These are phyloP conservation scores for Trichoplusia ni DNA, from an alignment of 1,140 invertebrate species.

Conservation along the genomic window DNA sequence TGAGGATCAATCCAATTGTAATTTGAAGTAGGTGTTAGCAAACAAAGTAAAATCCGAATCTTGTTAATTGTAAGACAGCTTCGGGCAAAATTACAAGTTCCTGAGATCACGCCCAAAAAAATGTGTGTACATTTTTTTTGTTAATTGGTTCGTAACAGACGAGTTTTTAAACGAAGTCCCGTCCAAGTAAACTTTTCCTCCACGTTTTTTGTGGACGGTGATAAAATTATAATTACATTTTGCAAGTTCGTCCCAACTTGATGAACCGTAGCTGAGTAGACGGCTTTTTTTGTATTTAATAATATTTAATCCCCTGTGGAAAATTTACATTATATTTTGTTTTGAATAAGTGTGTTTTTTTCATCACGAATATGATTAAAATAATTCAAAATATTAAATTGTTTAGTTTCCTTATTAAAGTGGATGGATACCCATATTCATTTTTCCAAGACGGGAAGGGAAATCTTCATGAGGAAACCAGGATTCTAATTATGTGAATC, in stretches of 20 bases:
- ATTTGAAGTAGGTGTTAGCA: constrained; percentile 30
- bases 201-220: constrained; percentile 7
- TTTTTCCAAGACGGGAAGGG: too few species aligned
- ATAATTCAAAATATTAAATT: too few species aligned
- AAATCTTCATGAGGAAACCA: too few species aligned
- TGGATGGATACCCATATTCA: too few species aligned
- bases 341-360: too few species aligned
- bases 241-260: constrained; percentile 17
- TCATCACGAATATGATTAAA: too few species aligned
- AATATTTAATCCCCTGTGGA: too few species aligned
- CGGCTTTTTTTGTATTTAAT: too few species aligned
- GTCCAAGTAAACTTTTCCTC: constrained; percentile 20
- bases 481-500: too few species aligned
- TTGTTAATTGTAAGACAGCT: constrained; percentile 29
- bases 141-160: constrained; percentile 38
- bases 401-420: too few species aligned
- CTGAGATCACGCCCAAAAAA: constrained; percentile 14
- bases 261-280: too few species aligned
- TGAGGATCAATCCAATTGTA: background rate
- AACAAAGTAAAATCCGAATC: constrained; percentile 21
- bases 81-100: constrained; percentile 34
- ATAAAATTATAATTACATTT: constrained; percentile 36
- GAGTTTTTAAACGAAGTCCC: constrained; percentile 32
- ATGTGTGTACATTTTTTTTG: constrained; percentile 2
- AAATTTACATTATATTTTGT: too few species aligned